These are phyloP conservation scores for Isoperla grammatica DNA, from an alignment of 2,888 invertebrate species.

Conservation along the genomic window DNA sequence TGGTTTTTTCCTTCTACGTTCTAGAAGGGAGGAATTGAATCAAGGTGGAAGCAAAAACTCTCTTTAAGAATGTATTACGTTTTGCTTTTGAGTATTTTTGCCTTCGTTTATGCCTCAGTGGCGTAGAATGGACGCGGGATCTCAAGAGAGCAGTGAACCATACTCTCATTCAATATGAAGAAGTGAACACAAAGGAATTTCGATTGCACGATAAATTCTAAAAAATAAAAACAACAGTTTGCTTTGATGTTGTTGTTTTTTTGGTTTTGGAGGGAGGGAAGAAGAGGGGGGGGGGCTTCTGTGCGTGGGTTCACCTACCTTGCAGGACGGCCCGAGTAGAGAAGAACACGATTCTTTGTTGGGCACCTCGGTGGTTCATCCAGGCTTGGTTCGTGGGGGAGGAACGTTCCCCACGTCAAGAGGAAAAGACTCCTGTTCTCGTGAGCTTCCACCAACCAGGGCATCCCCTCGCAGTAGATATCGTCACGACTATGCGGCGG, in stretches of 20 bases:
- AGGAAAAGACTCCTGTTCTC: constrained; percentile 75
- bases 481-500: constrained; percentile 56
- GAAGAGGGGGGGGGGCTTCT: neutral
- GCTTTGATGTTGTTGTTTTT: no score
- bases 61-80: no score
- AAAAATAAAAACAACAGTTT: neutral
- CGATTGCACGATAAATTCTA: neutral
- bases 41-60: no score
- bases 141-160: no score
- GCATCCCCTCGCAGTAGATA: constrained; percentile 65
- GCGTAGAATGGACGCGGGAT: no score
- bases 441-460: constrained; percentile 74
- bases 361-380: constrained; percentile 63
- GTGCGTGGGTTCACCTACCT: constrained; percentile 32
- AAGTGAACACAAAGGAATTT: neutral
- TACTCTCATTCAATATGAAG: neutral
- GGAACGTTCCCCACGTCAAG: constrained; percentile 74
- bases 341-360: constrained; percentile 70
- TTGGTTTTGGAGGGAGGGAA: no score
- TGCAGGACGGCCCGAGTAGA: constrained; percentile 67
- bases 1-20: neutral
- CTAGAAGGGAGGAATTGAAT: no score
- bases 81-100: no score
- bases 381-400: constrained; percentile 53
- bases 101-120: no score